A percentile compares a stretch with the other conserved stretches of the same genome.
Conservation (phyloP, 30 jellyfish, hydroid and myxozoan species). For the Aurelia aurita region DNA sequence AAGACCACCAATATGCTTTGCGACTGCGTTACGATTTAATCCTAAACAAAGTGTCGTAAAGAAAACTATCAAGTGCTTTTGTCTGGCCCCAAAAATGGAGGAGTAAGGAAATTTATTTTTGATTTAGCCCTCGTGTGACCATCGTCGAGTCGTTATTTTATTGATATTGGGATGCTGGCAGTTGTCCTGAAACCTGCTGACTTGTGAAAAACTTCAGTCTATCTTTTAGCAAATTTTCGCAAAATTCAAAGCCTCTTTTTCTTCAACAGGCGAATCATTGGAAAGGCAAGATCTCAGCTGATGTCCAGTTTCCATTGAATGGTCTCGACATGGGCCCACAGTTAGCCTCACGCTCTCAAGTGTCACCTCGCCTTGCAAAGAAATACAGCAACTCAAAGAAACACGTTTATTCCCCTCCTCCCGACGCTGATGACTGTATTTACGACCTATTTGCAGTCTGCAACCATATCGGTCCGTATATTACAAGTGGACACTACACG, state of each 20-base stretch:
- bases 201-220: too few relatives aligned
- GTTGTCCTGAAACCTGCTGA: too few relatives aligned
- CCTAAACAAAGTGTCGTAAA: too few relatives aligned
- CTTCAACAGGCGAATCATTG: slow-evolving; percentile 60
- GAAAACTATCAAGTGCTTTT: too few relatives aligned
- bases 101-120: too few relatives aligned
- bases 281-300: slow-evolving; percentile 81
- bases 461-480: slow-evolving; percentile 83
- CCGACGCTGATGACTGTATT: slow-evolving; percentile 63
- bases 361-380: slow-evolving; percentile 28
- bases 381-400: slow-evolving; percentile 43
- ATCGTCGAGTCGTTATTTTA: too few relatives aligned
- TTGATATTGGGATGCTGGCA: too few relatives aligned
- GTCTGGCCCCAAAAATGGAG: too few relatives aligned
- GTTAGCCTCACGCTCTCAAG: slow-evolving; percentile 51
- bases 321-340: slow-evolving; percentile 79
- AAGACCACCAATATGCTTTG: too few relatives aligned
- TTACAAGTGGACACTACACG: slow-evolving; percentile 89
- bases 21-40: too few relatives aligned
- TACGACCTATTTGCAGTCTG: slow-evolving; percentile 87
- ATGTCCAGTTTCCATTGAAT: slow-evolving; percentile 67
- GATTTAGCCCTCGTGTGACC: too few relatives aligned
- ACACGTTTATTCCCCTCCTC: slow-evolving; percentile 63
- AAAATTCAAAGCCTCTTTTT: neutral
- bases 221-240: too few relatives aligned